A percentile compares a stretch with the other conserved stretches of the same genome.
phyloP scores from a whole-genome alignment of 1,140 invertebrate genomes.

The Brachystomella parvula region DNA sequence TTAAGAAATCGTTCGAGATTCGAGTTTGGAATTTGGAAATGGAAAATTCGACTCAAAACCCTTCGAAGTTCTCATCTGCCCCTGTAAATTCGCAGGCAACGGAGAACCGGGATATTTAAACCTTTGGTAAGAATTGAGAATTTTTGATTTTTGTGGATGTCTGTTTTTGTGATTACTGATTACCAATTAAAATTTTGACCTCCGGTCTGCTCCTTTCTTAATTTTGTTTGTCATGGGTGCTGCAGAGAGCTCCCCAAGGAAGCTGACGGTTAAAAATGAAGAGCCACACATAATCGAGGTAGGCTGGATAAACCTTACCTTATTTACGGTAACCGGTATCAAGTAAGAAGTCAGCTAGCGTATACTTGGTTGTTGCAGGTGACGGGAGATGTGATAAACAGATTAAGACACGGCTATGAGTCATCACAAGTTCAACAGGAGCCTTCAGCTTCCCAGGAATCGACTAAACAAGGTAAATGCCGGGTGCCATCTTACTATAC shows the following conservation, averaged over 20 bases:
- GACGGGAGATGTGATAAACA: conserved; percentile 3
- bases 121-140: too few relatives aligned
- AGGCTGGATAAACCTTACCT: not conserved
- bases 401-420: not conserved
- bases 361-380: conserved; percentile 1
- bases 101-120: too few relatives aligned
- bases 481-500: not conserved
- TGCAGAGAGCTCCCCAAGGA: not conserved
- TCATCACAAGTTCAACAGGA: not conserved
- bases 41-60: too few relatives aligned
- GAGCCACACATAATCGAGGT: not conserved
- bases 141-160: too few relatives aligned
- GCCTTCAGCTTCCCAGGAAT: not conserved
- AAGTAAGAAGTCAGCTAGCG: not conserved
- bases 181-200: too few relatives aligned
- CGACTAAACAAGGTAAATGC: not conserved
- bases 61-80: too few relatives aligned
- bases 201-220: too few relatives aligned
- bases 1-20: too few relatives aligned
- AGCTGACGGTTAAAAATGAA: not conserved
- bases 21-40: too few relatives aligned
- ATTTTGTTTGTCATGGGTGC: not conserved
- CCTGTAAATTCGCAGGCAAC: too few relatives aligned
- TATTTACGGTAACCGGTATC: not conserved
- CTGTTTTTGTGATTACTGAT: too few relatives aligned